Conservation (phyloP, 2,888 invertebrate species). For the Lasius fuliginosus region DNA sequence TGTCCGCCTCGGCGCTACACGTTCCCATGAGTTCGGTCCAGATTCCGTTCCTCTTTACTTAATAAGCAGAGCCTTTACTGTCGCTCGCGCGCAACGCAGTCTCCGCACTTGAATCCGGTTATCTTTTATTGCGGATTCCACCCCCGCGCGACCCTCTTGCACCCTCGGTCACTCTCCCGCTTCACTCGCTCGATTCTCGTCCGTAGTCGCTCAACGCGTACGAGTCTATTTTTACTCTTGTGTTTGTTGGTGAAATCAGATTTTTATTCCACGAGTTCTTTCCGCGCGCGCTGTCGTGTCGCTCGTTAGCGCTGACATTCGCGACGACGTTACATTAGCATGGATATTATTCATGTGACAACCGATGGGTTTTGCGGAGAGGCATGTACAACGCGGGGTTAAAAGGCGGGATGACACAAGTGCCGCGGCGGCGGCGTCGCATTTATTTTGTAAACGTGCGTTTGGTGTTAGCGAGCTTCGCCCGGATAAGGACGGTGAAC, state of each 20-base stretch:
- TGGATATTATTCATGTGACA: conserved; percentile 39
- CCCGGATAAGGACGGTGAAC: conserved; percentile 32
- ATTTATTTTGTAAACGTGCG: conserved; percentile 34
- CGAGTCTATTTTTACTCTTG: conserved; percentile 39
- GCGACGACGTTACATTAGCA: conserved; percentile 39
- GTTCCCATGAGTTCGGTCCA: conserved; percentile 66
- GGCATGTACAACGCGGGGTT: neutral
- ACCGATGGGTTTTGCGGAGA: conserved; percentile 13
- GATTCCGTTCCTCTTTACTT: conserved; percentile 63
- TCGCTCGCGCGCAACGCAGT: conserved; percentile 60
- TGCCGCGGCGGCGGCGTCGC: neutral
- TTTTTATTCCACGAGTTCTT: conserved; percentile 37
- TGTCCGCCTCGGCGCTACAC: conserved; percentile 49
- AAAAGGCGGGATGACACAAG: conserved; percentile 23
- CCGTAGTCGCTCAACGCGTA: conserved; percentile 11
- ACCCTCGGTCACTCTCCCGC: no score
- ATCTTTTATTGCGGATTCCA: conserved; percentile 63
- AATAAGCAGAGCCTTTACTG: conserved; percentile 71
- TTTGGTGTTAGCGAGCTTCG: conserved; percentile 34
- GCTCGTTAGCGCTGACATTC: conserved; percentile 45
- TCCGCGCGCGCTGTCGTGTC: conserved; percentile 12
- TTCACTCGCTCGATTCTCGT: neutral
- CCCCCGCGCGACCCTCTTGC: conserved; percentile 1
- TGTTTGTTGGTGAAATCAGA: conserved; percentile 35
- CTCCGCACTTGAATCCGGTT: conserved; percentile 62